Evolutionary conservation across 2,888 invertebrate genomes (phyloP).

Genomic region (Dynastes hyllus): DNA sequence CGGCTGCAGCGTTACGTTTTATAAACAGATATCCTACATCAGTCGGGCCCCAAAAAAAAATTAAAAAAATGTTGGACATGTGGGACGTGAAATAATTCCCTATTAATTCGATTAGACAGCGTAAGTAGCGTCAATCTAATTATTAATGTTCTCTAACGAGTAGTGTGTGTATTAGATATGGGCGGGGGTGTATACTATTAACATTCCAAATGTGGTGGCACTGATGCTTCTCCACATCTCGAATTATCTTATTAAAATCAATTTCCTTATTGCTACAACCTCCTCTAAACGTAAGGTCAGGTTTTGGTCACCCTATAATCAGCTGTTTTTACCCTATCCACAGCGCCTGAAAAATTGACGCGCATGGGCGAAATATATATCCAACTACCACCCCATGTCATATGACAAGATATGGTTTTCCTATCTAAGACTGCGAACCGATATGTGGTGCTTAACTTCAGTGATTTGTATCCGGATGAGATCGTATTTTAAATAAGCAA

Average conservation of each 20-base stretch:
- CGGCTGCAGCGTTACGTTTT: constrained; percentile 37
- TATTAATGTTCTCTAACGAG: constrained; percentile 19
- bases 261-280: constrained; percentile 64
- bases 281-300: constrained; percentile 65
- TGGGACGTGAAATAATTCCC: constrained; percentile 58
- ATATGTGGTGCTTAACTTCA: constrained; percentile 8
- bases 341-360: constrained; percentile 5
- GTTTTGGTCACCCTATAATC: constrained; percentile 62
- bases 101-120: constrained; percentile 61
- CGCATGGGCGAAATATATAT: constrained; percentile 37
- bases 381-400: constrained; percentile 50
- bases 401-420: constrained; percentile 48
- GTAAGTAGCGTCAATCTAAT: constrained; percentile 61
- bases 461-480: constrained; percentile 1
- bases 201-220: constrained; percentile 55
- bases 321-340: constrained; percentile 55
- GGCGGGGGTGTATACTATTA: constrained; percentile 58
- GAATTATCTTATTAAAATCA: constrained; percentile 68
- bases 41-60: no score
- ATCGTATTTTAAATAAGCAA: neutral
- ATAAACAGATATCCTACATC: constrained; percentile 31
- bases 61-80: constrained; percentile 60
- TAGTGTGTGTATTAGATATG: constrained; percentile 47
- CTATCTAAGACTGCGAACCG: neutral
- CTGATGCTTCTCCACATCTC: constrained; percentile 54